Evolutionary conservation across 1,140 invertebrate genomes (phyloP).

Genomic region (Lanistes nyassanus): DNA sequence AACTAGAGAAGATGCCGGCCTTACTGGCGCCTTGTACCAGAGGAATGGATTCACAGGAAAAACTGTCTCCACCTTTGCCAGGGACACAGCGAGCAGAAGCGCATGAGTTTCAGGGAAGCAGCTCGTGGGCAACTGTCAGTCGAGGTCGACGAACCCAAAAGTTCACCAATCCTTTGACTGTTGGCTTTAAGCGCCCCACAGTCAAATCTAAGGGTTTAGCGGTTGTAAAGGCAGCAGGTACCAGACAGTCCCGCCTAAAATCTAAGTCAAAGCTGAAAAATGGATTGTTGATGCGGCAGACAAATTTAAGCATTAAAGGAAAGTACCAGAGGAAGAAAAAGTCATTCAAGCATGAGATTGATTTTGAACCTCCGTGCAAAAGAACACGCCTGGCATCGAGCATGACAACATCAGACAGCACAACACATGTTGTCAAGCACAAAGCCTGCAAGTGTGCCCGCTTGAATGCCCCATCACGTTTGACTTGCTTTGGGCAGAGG

Average conservation of each 20-base stretch:
- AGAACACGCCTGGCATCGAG: conserved; percentile 24
- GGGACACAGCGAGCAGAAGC: conserved; percentile 21
- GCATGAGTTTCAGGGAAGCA: conserved; percentile 8
- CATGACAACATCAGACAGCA: conserved; percentile 16
- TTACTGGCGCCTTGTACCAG: conserved; percentile 19
- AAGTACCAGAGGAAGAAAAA: conserved; percentile 32
- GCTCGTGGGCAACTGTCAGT: not conserved
- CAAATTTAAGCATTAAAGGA: conserved; percentile 27
- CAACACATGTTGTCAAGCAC: not conserved
- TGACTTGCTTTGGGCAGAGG: conserved; percentile 91
- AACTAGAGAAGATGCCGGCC: conserved; percentile 12
- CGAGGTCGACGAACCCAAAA: too few relatives aligned
- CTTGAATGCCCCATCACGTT: conserved; percentile 86
- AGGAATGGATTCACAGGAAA: conserved; percentile 13
- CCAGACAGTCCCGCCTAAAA: not conserved
- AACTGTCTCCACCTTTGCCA: conserved; percentile 20
- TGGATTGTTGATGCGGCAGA: conserved; percentile 7
- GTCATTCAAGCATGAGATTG: conserved; percentile 22
- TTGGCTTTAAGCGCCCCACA: too few relatives aligned
- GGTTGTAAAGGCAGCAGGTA: not conserved
- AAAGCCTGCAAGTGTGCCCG: conserved; percentile 87
- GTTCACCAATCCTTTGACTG: too few relatives aligned
- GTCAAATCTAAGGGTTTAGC: too few relatives aligned
- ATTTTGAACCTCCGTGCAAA: conserved; percentile 32
- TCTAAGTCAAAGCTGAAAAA: conserved; percentile 23